phyloP scores from a whole-genome alignment of 2,888 invertebrate genomes.

The Lepetodrilus schrolli region DNA sequence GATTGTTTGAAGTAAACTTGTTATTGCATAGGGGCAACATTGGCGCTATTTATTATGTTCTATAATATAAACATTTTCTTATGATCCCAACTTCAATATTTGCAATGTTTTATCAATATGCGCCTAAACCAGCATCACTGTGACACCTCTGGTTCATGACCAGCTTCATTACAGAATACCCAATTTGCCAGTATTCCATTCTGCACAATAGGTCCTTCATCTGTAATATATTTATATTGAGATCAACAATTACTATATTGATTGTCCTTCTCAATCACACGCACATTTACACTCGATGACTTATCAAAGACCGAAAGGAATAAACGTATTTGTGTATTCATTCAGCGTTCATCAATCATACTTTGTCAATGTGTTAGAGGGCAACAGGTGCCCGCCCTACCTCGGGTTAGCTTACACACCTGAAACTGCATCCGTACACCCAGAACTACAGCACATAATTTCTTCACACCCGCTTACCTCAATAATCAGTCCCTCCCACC shows the following conservation, averaged over 20 bases:
- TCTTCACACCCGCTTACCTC: slow-evolving; percentile 14
- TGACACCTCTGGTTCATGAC: too few species aligned
- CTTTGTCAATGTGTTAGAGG: neutral
- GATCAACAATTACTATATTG: neutral
- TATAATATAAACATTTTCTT: too few species aligned
- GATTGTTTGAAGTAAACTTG: too few species aligned
- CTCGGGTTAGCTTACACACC: neutral
- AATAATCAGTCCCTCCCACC: slow-evolving; percentile 11
- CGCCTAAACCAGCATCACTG: too few species aligned
- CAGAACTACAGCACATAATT: neutral
- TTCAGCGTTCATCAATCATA: neutral
- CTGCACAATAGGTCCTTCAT: too few species aligned
- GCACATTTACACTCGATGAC: neutral
- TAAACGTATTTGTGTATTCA: neutral
- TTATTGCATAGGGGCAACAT: too few species aligned
- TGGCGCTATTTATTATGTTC: too few species aligned
- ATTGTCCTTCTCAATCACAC: neutral
- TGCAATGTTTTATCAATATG: too few species aligned
- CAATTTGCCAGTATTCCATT: too few species aligned
- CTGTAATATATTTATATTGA: too few species aligned
- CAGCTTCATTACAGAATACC: too few species aligned
- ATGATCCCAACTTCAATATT: too few species aligned
- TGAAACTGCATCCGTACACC: neutral
- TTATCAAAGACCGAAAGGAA: neutral
- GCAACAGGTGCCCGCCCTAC: slow-evolving; percentile 13